Conservation (phyloP, 2,113 vertebrate species). For the Cephalopholis sonnerati region DNA sequence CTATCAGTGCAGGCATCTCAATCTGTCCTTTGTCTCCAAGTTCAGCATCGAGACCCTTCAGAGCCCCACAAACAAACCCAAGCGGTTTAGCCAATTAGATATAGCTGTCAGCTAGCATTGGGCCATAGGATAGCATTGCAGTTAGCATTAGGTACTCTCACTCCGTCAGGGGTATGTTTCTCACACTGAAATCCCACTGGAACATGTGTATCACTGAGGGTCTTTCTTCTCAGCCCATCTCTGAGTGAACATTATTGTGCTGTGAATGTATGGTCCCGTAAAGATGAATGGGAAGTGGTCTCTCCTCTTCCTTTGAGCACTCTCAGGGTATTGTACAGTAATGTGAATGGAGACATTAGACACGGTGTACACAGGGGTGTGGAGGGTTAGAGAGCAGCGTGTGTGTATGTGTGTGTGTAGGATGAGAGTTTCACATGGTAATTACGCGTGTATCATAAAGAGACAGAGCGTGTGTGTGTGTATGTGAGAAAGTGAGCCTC, state of each 20-base stretch:
- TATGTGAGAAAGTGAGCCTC: background rate
- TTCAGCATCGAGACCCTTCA: constrained; percentile 38
- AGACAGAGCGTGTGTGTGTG: background rate
- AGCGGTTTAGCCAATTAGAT: constrained; percentile 76
- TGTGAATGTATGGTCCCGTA: constrained; percentile 53
- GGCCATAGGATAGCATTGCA: constrained; percentile 32
- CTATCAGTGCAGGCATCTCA: constrained; percentile 69
- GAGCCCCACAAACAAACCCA: constrained; percentile 69
- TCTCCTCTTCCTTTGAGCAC: constrained; percentile 51
- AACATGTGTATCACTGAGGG: constrained; percentile 60
- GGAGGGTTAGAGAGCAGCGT: constrained; percentile 13
- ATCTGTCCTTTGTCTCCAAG: constrained; percentile 68
- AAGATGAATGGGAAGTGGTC: constrained; percentile 67
- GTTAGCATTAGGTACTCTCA: constrained; percentile 46
- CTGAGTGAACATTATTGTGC: constrained; percentile 51
- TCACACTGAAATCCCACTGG: constrained; percentile 59
- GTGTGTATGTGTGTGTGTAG: constrained; percentile 4
- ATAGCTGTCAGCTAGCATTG: constrained; percentile 69
- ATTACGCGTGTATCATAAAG: constrained; percentile 21
- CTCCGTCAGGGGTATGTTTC: constrained; percentile 61
- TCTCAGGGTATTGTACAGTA: constrained; percentile 76
- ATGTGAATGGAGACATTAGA: constrained; percentile 79
- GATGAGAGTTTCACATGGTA: constrained; percentile 50
- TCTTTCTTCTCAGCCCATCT: constrained; percentile 55
- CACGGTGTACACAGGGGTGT: constrained; percentile 47